Conservation (phyloP, 2,888 invertebrate genomes). For the Junonia oenone region DNA sequence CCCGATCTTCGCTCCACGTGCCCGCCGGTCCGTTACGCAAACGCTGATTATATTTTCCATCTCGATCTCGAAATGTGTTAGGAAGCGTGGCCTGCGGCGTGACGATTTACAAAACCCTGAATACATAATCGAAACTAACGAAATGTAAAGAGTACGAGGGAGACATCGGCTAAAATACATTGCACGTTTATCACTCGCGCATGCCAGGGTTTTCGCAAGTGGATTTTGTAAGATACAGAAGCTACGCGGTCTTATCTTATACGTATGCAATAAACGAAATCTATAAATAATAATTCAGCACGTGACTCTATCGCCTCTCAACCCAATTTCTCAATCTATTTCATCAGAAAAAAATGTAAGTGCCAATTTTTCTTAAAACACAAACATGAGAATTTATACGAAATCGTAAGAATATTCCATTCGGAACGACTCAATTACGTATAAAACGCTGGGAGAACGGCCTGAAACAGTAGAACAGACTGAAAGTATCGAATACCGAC, state of each 20-base stretch:
- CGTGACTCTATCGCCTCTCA: not conserved
- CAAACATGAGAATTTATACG: not conserved
- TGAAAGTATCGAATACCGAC: slow-evolving; percentile 26
- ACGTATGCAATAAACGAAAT: not conserved
- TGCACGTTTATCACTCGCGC: not conserved
- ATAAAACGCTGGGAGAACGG: slow-evolving; percentile 2
- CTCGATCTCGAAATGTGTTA: slow-evolving; percentile 34
- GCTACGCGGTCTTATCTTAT: not conserved
- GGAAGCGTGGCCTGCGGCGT: slow-evolving; percentile 23
- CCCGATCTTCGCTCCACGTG: slow-evolving; percentile 29
- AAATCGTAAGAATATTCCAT: not conserved
- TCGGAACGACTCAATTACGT: not conserved
- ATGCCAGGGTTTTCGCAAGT: not conserved
- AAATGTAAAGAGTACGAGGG: slow-evolving; percentile 3
- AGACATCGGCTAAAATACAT: not conserved
- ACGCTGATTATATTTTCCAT: slow-evolving; percentile 41
- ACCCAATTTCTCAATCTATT: not conserved
- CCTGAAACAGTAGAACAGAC: slow-evolving; percentile 19
- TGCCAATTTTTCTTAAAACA: not conserved
- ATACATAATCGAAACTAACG: slow-evolving; percentile 15
- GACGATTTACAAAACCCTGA: slow-evolving; percentile 18
- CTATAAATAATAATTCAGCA: not conserved
- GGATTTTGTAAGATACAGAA: not conserved
- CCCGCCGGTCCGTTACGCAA: slow-evolving; percentile 39
- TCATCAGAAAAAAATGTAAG: too few species aligned